phyloP scores from a whole-genome alignment of 2,113 vertebrate genomes.

The Charina bottae region DNA sequence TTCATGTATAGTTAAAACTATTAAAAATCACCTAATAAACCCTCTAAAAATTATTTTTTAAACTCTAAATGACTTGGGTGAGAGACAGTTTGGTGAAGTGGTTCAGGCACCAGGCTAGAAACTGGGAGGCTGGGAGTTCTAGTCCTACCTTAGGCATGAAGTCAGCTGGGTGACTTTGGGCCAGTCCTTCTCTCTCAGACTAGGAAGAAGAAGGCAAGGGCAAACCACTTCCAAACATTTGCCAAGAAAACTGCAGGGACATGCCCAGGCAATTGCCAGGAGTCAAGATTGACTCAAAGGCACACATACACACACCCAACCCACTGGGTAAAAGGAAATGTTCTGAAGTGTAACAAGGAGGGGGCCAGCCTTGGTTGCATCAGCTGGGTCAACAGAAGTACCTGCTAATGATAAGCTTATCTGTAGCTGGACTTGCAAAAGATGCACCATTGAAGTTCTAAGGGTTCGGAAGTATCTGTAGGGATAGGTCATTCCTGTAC shows the following conservation, averaged over 20 bases:
- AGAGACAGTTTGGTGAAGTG: background rate
- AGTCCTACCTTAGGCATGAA: background rate
- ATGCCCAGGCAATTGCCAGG: background rate
- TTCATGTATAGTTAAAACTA: background rate
- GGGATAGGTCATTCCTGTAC: background rate
- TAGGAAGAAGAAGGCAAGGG: background rate
- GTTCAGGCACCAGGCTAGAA: background rate
- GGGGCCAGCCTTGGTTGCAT: background rate
- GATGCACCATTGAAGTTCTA: background rate
- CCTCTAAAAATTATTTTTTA: background rate
- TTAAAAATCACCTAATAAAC: background rate
- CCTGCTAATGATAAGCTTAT: background rate
- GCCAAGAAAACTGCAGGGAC: background rate
- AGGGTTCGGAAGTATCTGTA: background rate
- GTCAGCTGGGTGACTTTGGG: background rate
- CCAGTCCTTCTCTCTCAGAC: background rate
- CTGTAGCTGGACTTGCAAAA: background rate
- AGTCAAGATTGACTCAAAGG: background rate
- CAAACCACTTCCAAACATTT: background rate
- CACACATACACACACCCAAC: background rate
- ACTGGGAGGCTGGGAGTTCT: background rate
- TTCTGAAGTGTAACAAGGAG: background rate
- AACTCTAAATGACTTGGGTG: background rate
- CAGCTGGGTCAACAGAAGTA: background rate
- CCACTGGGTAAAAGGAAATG: background rate